Evolutionary conservation across 2,113 vertebrate genomes (phyloP), one percentile per base, ranked within the genome.

Genomic region (Chionodraco myersi): DNA sequence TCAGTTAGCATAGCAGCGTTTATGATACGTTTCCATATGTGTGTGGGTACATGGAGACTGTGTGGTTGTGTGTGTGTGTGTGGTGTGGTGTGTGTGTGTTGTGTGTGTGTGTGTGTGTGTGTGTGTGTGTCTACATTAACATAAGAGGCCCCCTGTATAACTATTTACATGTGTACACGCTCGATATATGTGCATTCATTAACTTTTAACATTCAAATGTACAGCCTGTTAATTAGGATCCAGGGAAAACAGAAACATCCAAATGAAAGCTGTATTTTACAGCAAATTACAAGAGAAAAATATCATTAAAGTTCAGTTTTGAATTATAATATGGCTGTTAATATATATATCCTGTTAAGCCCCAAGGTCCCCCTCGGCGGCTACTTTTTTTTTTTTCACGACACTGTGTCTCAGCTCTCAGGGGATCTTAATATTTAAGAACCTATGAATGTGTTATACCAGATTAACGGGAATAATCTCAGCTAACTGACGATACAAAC

Each of bases 11-110:
- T 91, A n/a, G 83, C 89, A 90, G 87, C 70, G 61, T n/a, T n/a
- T n/a, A 84, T 82, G 83, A 89, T 91, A 85, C 56, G 70, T 60
- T 89, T 93, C 89, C 91, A 92, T 94, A 91, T 94, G 86, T 82
- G 81, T 77, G 62, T 83, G 77, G 66, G 18, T 63, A 44, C 54
- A 78, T 86, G 80, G 79, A 69, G 80, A n/a, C 36, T 58, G 21
- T 48, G 54, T 93, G 67, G 74, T 80, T 90, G 82, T 77, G 59
- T 83, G 77, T 70, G 26, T 30, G 26, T 30, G 26, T 30, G 26
- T 30, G 26, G n/a, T n/a, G n/a, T n/a, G n/a, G n/a, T 30, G 26
- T 30, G 26, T 30, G 26, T 30, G 26, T 30, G 26, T 30, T 30
- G 26, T 30, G 26, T 30, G 26, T 67, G 79, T 85, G 77, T 77